Evolutionary conservation across 2,113 vertebrate genomes (phyloP), one percentile per base, ranked within the genome.

Genomic region (Trinectes maculatus): DNA sequence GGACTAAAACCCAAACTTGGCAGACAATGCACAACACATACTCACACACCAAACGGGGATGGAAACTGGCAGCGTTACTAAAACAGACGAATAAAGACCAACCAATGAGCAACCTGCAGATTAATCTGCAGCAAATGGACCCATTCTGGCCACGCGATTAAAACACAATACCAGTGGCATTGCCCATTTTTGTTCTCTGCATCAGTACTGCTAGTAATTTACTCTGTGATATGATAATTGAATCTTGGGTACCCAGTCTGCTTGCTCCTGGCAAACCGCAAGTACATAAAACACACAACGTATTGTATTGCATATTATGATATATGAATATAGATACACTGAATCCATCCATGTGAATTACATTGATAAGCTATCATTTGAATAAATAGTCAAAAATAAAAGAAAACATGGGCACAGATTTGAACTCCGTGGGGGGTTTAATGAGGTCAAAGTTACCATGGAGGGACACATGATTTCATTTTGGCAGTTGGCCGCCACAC

Each of bases 81-180:
- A 21, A 69, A 40, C 5, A 26, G 55, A 57, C 53, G 26, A 24
- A 43, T 44, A n/a, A 7, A 51, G 19, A 29, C 31, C 4, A 18
- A 16, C 40, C 18, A 21, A 25, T 42, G 31, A 13, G 9, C 56
- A 42, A 61, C 49, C 55, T 44, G 49, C 56, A 55, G 34, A 61
- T 47, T 31, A 25, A 57, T 28, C 26, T 51, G 19, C 29, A 47
- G 46, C n/a, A 63, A 57, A 47, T 52, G 13, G 21, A 22, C 8
- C 26, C 25, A 24, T 16, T 49, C 44, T 33, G 34, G 25, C 6
- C 5, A 25, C 9, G 49, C 21, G 7, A 26, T 31, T 37, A 60
- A 54, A 71, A 51, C 54, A 51, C 37, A 53, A 10, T 5, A 26
- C 8, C 12, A 19, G 3, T 24, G 31, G 4, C 16, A 16, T 4